Base-by-base conservation (phyloP, 2,113 vertebrate species). In the Chionodraco myersi region DNA sequence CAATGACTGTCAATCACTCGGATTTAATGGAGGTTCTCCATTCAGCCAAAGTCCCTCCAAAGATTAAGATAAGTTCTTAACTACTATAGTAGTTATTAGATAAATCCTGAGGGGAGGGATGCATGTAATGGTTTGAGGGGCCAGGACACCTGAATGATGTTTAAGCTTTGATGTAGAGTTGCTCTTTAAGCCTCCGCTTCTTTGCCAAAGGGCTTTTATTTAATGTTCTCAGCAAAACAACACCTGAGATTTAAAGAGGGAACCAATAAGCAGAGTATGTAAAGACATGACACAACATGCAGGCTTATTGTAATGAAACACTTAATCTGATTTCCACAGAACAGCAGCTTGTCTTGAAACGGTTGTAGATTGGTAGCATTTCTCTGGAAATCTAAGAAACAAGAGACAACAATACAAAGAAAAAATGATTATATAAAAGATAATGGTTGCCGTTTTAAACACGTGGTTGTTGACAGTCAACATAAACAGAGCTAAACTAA, bases 121-220 rank as follows among this genome's bases (percentile, higher is more conserved):
- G 54, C 44, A 8, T 48, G 15, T 54, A n/a, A 72, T 23, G 14
- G 21, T 36, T 56, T 60, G 56, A 63, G 30, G 18, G 6, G 61
- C 75, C 70, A 1, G 30, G 14, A 26, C 49, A 60, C 2, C 51
- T 75, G 67, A 61, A 60, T 36, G 18, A 18, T 0, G 13, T 53
- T 45, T 56, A 51, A 30, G 10, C 77, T 54, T 51, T 78, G n/a
- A 57, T 70, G 36, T 59, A 3, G 3, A 66, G 67, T 72, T 64
- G 26, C 26, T 75, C 48, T 61, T 64, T 58, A 64, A 82, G 64
- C 23, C 64, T 52, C 34, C 3, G 44, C 52, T 52, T 5, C 52
- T 64, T 76, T 72, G 65, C 86, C 75, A 7, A 1, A 41, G 80
- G 64, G 74, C 51, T 75, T 65, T 79, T 78, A 76, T 84, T 69